Base-by-base conservation (phyloP, 30 jellyfish, hydroid and myxozoan species). In the Catostylus mosaicus region DNA sequence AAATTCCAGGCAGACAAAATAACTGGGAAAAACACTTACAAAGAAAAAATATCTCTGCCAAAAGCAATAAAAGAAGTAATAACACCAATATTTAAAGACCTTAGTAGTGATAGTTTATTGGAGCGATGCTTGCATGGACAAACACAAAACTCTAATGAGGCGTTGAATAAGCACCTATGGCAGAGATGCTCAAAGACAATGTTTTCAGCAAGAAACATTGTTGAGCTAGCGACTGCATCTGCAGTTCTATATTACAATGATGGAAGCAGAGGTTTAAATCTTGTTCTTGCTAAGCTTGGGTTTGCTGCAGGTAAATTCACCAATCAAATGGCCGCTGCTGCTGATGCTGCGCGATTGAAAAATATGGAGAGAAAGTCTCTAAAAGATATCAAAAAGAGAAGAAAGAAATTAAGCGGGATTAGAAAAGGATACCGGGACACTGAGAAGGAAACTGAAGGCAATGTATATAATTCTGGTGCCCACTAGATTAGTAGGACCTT, bases 31-130 rank as follows among this genome's bases (percentile, higher is more conserved):
- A 63, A 75, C 14, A 40, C 86, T 7, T 56, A 85, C 52, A 78
- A 86, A 66, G 86, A 46, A 33, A 87, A 38, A 51, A 76, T 37
- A 26, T 0, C 38, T 46, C 59, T 86, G 48, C 65, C 73, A 35
- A 61, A 74, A 65, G 92, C 95, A 20, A 88, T 84, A 22, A 29
- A 40, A n/a, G 95, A 75, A 30, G 82, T 48, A 14, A 61, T 84
- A 36, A 86, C 68, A 18, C 87, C 86, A 20, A 68, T 84, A 23
- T 73, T 84, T 77, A 27, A 38, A 47, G 96, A 50, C 61, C 80
- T 86, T 9, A 64, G 93, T 43, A 46, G 67, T 77, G 93, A 87
- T 19, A 32, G 29, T 14, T 48, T 85, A 38, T 50, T 85, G 79
- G 18, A 73, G 30, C 37, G 34, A 26, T 84, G 95, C 33, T 37